These are phyloP conservation scores for Lottia gigantea DNA, from an alignment of 2,888 invertebrate genomes.

Conservation along the genomic window DNA sequence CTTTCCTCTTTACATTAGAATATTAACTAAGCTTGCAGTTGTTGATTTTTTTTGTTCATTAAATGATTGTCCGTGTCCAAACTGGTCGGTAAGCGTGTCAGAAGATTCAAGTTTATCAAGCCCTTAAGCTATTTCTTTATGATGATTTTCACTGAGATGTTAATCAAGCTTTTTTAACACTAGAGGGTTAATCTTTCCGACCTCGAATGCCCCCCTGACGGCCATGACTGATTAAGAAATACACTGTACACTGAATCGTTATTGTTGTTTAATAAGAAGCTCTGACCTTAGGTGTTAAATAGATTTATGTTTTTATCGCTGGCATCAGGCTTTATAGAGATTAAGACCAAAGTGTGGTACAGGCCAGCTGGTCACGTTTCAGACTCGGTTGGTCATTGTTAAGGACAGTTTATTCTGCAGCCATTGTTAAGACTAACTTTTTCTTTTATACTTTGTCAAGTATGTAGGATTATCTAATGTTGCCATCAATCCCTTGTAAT, in stretches of 20 bases:
- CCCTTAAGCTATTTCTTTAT: constrained; percentile 7
- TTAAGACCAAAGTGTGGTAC: neutral
- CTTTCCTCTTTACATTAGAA: constrained; percentile 3
- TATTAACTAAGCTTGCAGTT: neutral
- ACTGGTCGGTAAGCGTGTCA: neutral
- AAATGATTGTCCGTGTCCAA: neutral
- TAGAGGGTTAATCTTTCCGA: constrained; percentile 1
- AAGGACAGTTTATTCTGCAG: neutral
- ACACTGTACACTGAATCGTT: neutral
- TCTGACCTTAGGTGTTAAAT: constrained; percentile 5
- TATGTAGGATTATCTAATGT: constrained; percentile 7
- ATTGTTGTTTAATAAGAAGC: constrained; percentile 8
- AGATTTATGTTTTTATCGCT: neutral
- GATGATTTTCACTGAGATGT: neutral
- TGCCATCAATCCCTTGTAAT: neutral
- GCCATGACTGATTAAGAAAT: neutral
- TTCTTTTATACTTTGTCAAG: neutral
- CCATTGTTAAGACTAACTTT: neutral
- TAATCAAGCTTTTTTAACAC: neutral
- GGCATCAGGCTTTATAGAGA: constrained; percentile 1
- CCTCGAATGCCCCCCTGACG: neutral
- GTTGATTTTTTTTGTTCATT: constrained; percentile 2
- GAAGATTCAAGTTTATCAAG: neutral
- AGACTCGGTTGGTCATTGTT: neutral
- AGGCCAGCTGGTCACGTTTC: neutral